Evolutionary conservation across 1,140 invertebrate species (phyloP).

Genomic region (Procambarus clarkii): DNA sequence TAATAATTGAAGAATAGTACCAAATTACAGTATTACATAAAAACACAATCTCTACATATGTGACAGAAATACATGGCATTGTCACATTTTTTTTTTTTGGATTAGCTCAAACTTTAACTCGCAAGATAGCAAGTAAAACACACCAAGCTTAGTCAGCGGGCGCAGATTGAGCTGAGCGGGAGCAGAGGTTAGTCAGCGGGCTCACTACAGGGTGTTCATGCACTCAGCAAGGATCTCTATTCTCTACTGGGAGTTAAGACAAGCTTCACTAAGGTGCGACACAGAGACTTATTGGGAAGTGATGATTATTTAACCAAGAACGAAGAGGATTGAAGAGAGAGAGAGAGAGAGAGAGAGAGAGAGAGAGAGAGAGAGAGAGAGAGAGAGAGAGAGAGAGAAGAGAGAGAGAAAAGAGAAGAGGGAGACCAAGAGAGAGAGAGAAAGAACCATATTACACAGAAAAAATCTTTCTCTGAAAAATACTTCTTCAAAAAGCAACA

Average conservation of each 20-base stretch:
- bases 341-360: no score
- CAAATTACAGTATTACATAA: no score
- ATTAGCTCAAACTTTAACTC: background rate
- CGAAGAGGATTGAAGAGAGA: no score
- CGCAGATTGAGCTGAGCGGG: no score
- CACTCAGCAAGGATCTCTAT: background rate
- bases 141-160: background rate
- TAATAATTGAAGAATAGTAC: no score
- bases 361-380: no score
- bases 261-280: background rate
- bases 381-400: no score
- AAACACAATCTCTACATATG: background rate
- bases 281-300: no score
- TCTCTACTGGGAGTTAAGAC: background rate
- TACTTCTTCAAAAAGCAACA: no score
- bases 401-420: no score
- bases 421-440: background rate
- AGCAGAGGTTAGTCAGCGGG: background rate
- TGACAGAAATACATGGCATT: background rate
- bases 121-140: background rate
- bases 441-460: background rate
- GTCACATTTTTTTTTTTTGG: background rate
- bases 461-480: no score
- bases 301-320: background rate
- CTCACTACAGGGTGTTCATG: background rate